Evolutionary conservation across 2,888 invertebrate species (phyloP), one percentile per base, ranked within the genome.

Genomic region (Gastrophysa polygoni): DNA sequence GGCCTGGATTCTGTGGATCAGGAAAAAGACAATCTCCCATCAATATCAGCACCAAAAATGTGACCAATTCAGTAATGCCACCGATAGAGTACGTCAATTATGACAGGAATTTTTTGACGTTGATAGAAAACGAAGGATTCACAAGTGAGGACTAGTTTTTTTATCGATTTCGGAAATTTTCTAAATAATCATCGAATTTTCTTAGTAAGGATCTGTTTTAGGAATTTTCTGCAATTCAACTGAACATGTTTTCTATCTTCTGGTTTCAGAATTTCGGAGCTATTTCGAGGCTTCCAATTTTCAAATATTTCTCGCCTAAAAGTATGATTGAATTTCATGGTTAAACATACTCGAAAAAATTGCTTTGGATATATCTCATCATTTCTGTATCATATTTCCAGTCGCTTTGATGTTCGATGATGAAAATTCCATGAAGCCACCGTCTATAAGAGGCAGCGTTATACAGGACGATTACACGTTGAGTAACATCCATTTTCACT

Each of bases 401-500:
- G 57, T 57, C 21, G 16, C 38, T 29, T 24, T 54, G 28, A 38
- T 43, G 28, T 43, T 54, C 24, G 54, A 43, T 16, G 43, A 34
- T n/a, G 43, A 43, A n/a, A 14, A 17, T n/a, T 21, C 10, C 38
- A 0, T 16, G 1, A 20, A 16, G 1, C 57, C 57, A 4, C 57
- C 57, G 11, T 49, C 38, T 14, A 21, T 57, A n/a, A 24, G 6
- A 21, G 57, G 57, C 7, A 24, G 34, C 18, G 21, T 38, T 1
- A 18, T 57, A 14, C 47, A 57, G n/a, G 6, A 18, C 10, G 75
- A 78, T 1, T 92, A 88, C 76, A 76, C 85, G 1, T 82, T 93
- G 52, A 88, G 89, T 58, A 91, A 93, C 78, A 82, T 93, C 52
- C 93, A 93, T 75, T 91, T 93, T 79, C 93, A 94, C 76, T 93